phyloP scores from a whole-genome alignment of 1,140 invertebrate genomes.

The Sweltsa coloradensis region DNA sequence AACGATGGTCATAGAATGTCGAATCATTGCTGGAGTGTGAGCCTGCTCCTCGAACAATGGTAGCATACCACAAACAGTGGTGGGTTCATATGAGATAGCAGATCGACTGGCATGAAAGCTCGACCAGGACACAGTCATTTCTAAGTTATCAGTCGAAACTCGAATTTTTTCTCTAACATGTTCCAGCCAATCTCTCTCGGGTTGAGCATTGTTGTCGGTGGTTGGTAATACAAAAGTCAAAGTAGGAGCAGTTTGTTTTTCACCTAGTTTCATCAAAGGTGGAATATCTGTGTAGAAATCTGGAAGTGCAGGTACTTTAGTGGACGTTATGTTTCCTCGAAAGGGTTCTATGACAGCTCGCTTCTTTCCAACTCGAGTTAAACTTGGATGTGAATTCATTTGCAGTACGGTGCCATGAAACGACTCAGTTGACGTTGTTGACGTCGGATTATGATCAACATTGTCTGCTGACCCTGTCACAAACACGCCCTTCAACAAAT shows the following conservation, averaged over 20 bases:
- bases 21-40: slow-evolving; percentile 10
- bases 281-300: background rate
- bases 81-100: background rate
- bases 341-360: background rate
- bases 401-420: slow-evolving; percentile 3
- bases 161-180: too few relatives aligned
- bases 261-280: background rate
- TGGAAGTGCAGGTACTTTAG: background rate
- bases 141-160: too few relatives aligned
- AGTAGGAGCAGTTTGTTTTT: background rate
- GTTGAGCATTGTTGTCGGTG: background rate
- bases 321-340: background rate
- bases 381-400: slow-evolving; percentile 2
- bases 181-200: background rate
- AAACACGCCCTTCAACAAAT: too few relatives aligned
- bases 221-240: background rate
- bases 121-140: background rate
- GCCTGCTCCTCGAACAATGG: slow-evolving; percentile 14
- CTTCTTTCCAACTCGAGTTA: background rate
- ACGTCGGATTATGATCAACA: slow-evolving; percentile 6
- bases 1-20: slow-evolving; percentile 13
- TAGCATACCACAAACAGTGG: slow-evolving; percentile 3
- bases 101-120: background rate
- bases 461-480: background rate
- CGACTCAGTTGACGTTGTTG: slow-evolving; percentile 1